phyloP scores from a whole-genome alignment of 2,888 invertebrate genomes.

The Drosophila fulvimacula region DNA sequence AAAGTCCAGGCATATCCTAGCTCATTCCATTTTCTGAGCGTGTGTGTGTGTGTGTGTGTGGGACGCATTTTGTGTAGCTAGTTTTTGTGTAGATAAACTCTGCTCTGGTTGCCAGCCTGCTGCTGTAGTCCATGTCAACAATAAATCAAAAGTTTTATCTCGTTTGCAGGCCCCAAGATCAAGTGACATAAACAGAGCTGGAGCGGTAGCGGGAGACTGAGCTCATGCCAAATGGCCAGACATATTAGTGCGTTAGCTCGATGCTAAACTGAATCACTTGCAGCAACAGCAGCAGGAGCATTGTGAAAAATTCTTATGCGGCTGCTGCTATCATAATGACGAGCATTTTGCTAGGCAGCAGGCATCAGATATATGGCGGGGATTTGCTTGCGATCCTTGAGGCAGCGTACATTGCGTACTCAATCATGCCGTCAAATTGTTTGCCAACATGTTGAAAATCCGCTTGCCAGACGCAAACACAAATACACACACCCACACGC shows the following conservation, averaged over 20 bases:
- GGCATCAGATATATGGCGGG: conserved; percentile 15
- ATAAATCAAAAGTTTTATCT: conserved; percentile 79
- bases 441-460: conserved; percentile 71
- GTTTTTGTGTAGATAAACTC: conserved; percentile 38
- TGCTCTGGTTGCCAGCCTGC: conserved; percentile 40
- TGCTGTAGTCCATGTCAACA: conserved; percentile 76
- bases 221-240: conserved; percentile 41
- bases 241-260: conserved; percentile 48
- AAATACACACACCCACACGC: conserved; percentile 32
- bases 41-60: conserved; percentile 49
- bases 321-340: conserved; percentile 35
- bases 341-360: conserved; percentile 17
- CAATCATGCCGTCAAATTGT: conserved; percentile 61
- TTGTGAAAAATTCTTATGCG: conserved; percentile 43
- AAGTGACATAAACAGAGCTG: conserved; percentile 7
- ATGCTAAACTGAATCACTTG: conserved; percentile 63
- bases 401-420: conserved; percentile 30
- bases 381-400: conserved; percentile 19
- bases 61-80: conserved; percentile 59
- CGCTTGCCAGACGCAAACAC: conserved; percentile 57
- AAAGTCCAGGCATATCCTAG: conserved; percentile 10
- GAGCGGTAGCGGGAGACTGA: background rate
- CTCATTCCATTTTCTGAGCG: background rate
- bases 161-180: conserved; percentile 48
- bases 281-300: conserved; percentile 6